phyloP scores from a whole-genome alignment of 1,140 invertebrate species.

The Panagrolaimus sp. region DNA sequence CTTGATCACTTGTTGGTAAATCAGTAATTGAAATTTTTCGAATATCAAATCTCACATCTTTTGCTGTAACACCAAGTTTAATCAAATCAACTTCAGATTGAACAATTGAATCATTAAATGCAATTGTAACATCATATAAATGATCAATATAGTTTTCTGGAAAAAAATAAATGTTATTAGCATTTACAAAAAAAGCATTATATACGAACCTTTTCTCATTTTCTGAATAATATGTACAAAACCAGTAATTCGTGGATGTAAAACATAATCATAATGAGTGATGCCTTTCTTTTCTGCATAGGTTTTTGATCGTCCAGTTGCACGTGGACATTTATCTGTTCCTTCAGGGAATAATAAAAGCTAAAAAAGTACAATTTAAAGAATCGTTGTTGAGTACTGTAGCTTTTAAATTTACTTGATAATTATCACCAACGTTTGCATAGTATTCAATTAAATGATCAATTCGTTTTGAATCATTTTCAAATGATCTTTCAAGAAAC shows the following conservation, averaged over 20 bases:
- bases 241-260: constrained; percentile 79
- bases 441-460: constrained; percentile 71
- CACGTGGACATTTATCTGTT: constrained; percentile 72
- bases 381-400: no score
- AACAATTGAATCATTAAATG: constrained; percentile 68
- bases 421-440: constrained; percentile 63
- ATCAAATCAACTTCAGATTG: constrained; percentile 69
- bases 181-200: no score
- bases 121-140: constrained; percentile 74
- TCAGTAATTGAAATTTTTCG: constrained; percentile 63
- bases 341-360: constrained; percentile 81
- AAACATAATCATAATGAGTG: constrained; percentile 68
- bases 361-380: no score
- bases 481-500: constrained; percentile 76
- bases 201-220: constrained; percentile 64
- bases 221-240: constrained; percentile 70
- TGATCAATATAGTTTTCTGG: constrained; percentile 67
- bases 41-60: constrained; percentile 70
- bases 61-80: constrained; percentile 63
- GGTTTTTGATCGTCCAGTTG: constrained; percentile 68
- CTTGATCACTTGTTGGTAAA: constrained; percentile 60
- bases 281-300: constrained; percentile 70
- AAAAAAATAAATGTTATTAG: constrained; percentile 22
- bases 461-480: constrained; percentile 68
- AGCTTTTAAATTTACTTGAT: no score